A percentile compares a stretch with the other conserved stretches of the same genome.
Conservation (phyloP, 2,888 invertebrate genomes). For the Nudaria mundana region DNA sequence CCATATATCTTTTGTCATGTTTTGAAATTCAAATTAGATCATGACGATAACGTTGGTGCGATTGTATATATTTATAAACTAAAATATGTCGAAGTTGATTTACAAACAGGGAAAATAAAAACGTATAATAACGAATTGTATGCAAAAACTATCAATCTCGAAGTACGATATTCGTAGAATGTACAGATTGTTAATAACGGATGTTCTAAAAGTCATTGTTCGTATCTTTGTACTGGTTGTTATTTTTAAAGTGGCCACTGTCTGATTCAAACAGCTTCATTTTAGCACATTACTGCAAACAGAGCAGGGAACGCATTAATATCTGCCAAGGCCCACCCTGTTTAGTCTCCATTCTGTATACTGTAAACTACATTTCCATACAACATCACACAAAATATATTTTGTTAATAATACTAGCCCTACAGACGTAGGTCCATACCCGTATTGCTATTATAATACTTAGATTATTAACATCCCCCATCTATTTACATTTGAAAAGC, state of each 20-base stretch:
- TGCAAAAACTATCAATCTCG: too few species aligned
- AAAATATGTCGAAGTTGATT: neutral
- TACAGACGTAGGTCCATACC: too few species aligned
- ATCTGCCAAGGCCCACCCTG: constrained; percentile 45
- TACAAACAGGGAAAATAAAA: neutral
- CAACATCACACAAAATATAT: too few species aligned
- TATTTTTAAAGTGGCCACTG: constrained; percentile 8
- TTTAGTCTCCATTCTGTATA: constrained; percentile 64
- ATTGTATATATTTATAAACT: neutral
- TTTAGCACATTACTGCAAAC: constrained; percentile 19
- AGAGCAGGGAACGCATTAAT: constrained; percentile 48
- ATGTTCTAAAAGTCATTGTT: neutral
- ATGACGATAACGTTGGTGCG: neutral
- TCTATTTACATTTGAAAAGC: constrained; percentile 9
- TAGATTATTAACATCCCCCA: constrained; percentile 24
- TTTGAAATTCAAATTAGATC: constrained; percentile 5
- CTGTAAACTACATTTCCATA: constrained; percentile 47
- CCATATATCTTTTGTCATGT: neutral
- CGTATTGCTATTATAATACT: constrained; percentile 30
- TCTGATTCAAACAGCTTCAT: constrained; percentile 19
- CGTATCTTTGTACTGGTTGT: neutral
- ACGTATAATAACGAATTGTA: neutral
- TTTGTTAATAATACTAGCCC: too few species aligned
- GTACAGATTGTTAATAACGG: neutral
- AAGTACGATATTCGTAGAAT: too few species aligned